These are phyloP conservation scores for Argyresthia albistria DNA, from an alignment of 2,888 invertebrate species.

Conservation along the genomic window DNA sequence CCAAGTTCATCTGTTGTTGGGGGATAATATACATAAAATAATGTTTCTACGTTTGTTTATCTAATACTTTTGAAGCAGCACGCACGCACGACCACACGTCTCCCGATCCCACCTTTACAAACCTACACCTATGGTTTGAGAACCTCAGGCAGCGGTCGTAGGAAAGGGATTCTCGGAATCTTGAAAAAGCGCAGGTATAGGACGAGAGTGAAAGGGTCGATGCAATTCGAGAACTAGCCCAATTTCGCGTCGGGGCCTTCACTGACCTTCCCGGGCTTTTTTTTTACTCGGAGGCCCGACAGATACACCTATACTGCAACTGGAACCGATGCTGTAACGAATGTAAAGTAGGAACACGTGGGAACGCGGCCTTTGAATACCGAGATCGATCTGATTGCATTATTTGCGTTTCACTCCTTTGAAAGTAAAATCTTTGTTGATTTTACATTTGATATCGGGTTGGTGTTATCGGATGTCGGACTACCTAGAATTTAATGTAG, in stretches of 20 bases:
- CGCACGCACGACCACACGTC: no score
- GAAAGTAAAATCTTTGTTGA: neutral
- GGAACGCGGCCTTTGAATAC: conserved; percentile 41
- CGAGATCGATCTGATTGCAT: conserved; percentile 37
- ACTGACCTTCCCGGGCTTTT: conserved; percentile 59
- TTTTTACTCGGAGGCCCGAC: conserved; percentile 16
- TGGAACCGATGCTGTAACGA: conserved; percentile 35
- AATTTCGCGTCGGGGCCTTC: conserved; percentile 39
- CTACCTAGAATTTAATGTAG: no score
- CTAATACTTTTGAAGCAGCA: no score
- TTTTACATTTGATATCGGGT: neutral
- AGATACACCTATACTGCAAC: conserved; percentile 36
- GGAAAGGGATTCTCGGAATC: conserved; percentile 49
- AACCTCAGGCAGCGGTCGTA: conserved; percentile 21
- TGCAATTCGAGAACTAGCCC: conserved; percentile 64
- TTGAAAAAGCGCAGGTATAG: conserved; percentile 67
- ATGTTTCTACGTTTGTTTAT: no score
- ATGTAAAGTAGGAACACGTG: conserved; percentile 62
- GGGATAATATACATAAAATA: no score
- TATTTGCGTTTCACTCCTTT: conserved; percentile 41
- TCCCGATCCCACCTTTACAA: no score
- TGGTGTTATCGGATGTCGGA: neutral
- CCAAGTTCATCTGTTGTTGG: no score
- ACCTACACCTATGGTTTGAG: conserved; percentile 32
- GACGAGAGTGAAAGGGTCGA: conserved; percentile 70